Evolutionary conservation across 2,888 invertebrate species (phyloP).

Genomic region (Uloborus plumipes): DNA sequence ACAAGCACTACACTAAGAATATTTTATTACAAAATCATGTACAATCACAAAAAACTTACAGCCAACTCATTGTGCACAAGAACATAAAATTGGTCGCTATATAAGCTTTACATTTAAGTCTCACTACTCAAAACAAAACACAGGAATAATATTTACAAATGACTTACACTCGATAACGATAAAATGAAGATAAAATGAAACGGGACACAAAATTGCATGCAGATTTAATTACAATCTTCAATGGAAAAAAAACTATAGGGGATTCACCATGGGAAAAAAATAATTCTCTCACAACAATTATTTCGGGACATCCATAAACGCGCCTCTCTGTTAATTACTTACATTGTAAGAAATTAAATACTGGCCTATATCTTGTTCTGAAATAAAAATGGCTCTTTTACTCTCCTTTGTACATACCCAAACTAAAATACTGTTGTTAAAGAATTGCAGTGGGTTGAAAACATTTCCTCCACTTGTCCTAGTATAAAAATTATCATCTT

Average conservation of each 20-base stretch:
- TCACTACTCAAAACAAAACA: conserved; percentile 29
- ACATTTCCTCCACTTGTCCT: conserved; percentile 2
- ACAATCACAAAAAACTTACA: conserved; percentile 53
- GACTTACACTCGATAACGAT: conserved; percentile 25
- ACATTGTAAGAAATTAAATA: neutral
- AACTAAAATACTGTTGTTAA: too few species aligned
- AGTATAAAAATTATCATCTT: neutral
- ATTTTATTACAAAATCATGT: conserved; percentile 63
- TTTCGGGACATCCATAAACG: neutral
- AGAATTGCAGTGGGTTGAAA: neutral
- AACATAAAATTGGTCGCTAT: conserved; percentile 23
- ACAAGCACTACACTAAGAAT: conserved; percentile 37
- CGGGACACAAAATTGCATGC: conserved; percentile 13
- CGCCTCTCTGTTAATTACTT: neutral
- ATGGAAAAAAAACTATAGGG: conserved; percentile 6
- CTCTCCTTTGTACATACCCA: too few species aligned
- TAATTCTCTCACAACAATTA: neutral
- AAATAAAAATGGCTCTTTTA: neutral
- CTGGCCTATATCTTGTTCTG: neutral
- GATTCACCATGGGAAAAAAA: neutral
- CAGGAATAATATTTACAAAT: conserved; percentile 39
- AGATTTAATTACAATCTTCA: conserved; percentile 18
- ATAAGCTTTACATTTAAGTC: conserved; percentile 39
- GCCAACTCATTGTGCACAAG: conserved; percentile 54
- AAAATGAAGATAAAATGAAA: conserved; percentile 23